These are phyloP conservation scores for Ruditapes philippinarum DNA, from an alignment of 1,140 invertebrate species.

Conservation along the genomic window DNA sequence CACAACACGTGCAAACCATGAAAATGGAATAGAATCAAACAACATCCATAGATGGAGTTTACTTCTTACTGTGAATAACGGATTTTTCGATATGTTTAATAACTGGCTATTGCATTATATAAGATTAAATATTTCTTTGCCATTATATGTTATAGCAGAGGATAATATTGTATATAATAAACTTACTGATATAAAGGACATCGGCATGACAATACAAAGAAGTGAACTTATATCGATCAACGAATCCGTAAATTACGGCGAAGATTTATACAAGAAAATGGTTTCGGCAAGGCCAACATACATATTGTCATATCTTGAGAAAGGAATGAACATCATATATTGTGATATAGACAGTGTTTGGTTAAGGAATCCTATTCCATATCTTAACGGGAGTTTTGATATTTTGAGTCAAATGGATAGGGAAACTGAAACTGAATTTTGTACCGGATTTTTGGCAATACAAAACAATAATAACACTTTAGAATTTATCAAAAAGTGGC, in stretches of 20 bases:
- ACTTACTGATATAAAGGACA: background rate
- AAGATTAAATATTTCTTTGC: background rate
- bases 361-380: background rate
- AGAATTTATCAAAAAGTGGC: background rate
- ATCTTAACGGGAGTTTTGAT: background rate
- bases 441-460: background rate
- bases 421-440: background rate
- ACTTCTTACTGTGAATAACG: background rate
- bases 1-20: no score
- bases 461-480: background rate
- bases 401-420: background rate
- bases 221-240: background rate
- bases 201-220: background rate
- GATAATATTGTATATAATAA: background rate
- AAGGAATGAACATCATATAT: background rate
- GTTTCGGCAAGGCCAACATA: background rate
- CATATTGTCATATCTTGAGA: background rate
- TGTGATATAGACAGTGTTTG: background rate
- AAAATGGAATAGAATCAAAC: no score
- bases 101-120: background rate
- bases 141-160: background rate
- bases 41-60: background rate
- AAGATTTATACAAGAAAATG: background rate
- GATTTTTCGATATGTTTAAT: background rate
- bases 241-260: background rate